These are phyloP conservation scores for Erebia palarica DNA, from an alignment of 2,888 invertebrate species.

Conservation along the genomic window DNA sequence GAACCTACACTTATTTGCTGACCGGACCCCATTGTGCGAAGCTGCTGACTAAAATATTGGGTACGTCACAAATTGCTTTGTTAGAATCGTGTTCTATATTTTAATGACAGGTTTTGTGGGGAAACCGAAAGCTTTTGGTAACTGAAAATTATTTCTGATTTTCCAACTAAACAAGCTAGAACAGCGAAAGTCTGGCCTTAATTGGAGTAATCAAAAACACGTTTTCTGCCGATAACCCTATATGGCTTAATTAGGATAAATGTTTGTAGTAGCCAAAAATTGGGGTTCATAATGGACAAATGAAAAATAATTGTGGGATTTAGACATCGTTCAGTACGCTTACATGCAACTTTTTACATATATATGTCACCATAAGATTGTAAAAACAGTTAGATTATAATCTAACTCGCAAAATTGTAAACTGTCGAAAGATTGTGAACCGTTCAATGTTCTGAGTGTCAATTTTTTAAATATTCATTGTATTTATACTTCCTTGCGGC, in stretches of 20 bases:
- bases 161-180: background rate
- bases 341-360: too few species aligned
- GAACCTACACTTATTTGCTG: background rate
- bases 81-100: background rate
- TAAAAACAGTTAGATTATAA: too few species aligned
- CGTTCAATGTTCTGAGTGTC: too few species aligned
- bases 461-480: too few species aligned
- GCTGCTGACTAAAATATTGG: constrained; percentile 3
- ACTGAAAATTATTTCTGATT: background rate
- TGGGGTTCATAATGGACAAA: background rate
- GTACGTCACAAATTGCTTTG: background rate
- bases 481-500: too few species aligned
- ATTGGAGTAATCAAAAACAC: background rate
- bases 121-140: background rate
- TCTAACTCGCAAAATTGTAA: too few species aligned
- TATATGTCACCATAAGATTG: too few species aligned
- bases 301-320: background rate
- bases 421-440: too few species aligned
- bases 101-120: constrained; percentile 1
- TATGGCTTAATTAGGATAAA: background rate
- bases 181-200: background rate
- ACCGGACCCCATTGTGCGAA: background rate
- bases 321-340: too few species aligned
- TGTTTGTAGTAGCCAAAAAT: background rate
- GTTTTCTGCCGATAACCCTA: background rate